These are phyloP conservation scores for Gadus chalcogrammus DNA, from an alignment of 2,113 vertebrate genomes.

Conservation along the genomic window DNA sequence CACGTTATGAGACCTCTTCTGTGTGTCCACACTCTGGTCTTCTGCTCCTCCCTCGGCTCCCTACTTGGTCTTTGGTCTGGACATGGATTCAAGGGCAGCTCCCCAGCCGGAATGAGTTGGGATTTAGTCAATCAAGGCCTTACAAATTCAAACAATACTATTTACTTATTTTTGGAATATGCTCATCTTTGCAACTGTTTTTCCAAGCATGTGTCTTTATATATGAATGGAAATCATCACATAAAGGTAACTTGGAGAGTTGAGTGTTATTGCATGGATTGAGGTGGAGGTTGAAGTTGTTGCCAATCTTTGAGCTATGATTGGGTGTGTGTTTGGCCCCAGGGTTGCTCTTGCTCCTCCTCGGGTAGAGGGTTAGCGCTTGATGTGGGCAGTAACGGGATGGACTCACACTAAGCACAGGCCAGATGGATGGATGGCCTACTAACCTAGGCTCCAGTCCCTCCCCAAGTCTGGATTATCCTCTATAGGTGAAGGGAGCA, in stretches of 20 bases:
- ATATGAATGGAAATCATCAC: neutral
- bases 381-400: slow-evolving; percentile 36
- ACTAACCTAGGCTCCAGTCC: slow-evolving; percentile 35
- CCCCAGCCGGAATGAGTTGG: too few species aligned
- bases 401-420: slow-evolving; percentile 34
- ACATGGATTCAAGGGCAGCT: too few species aligned
- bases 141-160: too few species aligned
- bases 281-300: neutral
- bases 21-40: too few species aligned
- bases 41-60: too few species aligned
- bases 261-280: too few species aligned
- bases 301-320: neutral
- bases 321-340: neutral
- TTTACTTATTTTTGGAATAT: too few species aligned
- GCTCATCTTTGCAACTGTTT: too few species aligned
- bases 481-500: slow-evolving; percentile 23
- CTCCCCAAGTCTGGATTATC: slow-evolving; percentile 32
- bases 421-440: slow-evolving; percentile 31
- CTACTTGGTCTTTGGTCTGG: too few species aligned
- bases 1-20: too few species aligned
- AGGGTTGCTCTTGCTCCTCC: too few species aligned
- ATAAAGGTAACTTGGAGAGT: neutral
- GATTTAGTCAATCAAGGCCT: too few species aligned
- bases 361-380: neutral
- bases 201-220: neutral